Base-by-base conservation (phyloP, 2,888 invertebrate genomes). In the Trichogramma dendrolimi region DNA sequence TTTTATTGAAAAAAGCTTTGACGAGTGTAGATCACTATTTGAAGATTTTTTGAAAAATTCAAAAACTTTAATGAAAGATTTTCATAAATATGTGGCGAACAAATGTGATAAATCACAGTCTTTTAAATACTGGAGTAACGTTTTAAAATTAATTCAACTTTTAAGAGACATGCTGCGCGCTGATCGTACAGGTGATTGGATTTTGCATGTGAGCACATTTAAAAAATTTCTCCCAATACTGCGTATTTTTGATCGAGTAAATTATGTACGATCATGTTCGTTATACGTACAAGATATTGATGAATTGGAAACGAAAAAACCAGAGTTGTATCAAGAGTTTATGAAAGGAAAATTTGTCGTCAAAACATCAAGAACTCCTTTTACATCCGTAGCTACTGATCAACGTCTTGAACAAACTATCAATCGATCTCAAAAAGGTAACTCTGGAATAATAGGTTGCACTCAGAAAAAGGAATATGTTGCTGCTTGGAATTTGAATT, bases 251-350 rank as follows among this genome's bases (percentile, higher is more conserved):
- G 62, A 62, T 54, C 43, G 58, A 47, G 44, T 51, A 39, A 53
- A 62, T 50, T 62, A 62, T 49, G 42, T 51, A 54, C 58, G 58
- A 8, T 62, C 55, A 59, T 6, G 41, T n/a, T 10, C 58, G 4
- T 40, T 62, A 43, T 58, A 58, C 39, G 4, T 61, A 6, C 43
- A 61, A 10, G 55, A 56, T 52, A 40, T 50, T n/a, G 4, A 38
- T 6, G 38, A 44, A 8, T 42, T 61, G 38, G 11, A 43, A 44
- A 10, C 43, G 11, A 39, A n/a, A n/a, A 10, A 51, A 14, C 61
- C 56, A 39, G 61, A 61, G 8, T 4, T 56, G 43, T 56, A 56
- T 50, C 14, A 39, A 55, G 42, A 55, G 27, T 61, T 61, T 51
- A 10, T 43, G 10, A 27, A 11, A 27, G 61, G 61, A 4, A 51